A percentile compares a stretch with the other conserved stretches of the same genome.
These are phyloP conservation scores for Andrena bicolor DNA, from an alignment of 2,888 invertebrate genomes.

Conservation along the genomic window DNA sequence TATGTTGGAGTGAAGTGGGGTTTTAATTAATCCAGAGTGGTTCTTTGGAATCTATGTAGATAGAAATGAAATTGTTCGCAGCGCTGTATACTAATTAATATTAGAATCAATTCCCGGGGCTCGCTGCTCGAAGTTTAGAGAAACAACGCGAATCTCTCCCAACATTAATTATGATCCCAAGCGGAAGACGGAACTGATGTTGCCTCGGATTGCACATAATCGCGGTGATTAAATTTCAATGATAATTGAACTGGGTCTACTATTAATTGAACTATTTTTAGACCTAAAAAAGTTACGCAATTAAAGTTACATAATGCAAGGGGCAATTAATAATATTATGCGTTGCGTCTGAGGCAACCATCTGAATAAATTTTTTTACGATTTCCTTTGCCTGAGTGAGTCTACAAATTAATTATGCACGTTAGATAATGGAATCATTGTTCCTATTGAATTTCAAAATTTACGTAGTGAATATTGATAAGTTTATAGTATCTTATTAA, in stretches of 20 bases:
- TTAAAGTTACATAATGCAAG: conserved; percentile 2
- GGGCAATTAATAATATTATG: conserved; percentile 1
- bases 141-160: background rate
- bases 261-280: background rate
- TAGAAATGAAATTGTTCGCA: background rate
- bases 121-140: background rate
- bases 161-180: conserved; percentile 6
- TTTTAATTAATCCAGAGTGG: background rate
- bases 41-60: background rate
- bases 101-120: background rate
- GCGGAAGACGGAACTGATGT: conserved; percentile 3
- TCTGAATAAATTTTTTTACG: background rate
- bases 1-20: background rate
- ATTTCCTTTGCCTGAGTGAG: no score
- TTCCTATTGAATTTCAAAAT: background rate
- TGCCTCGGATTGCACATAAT: conserved; percentile 18
- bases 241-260: conserved; percentile 10
- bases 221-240: conserved; percentile 23
- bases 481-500: background rate
- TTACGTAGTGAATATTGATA: background rate
- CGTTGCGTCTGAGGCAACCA: background rate
- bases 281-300: background rate
- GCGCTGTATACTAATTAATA: conserved; percentile 3
- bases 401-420: no score
- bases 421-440: no score